These are phyloP conservation scores for Etheostoma cragini DNA, from an alignment of 2,113 vertebrate genomes.

Conservation along the genomic window DNA sequence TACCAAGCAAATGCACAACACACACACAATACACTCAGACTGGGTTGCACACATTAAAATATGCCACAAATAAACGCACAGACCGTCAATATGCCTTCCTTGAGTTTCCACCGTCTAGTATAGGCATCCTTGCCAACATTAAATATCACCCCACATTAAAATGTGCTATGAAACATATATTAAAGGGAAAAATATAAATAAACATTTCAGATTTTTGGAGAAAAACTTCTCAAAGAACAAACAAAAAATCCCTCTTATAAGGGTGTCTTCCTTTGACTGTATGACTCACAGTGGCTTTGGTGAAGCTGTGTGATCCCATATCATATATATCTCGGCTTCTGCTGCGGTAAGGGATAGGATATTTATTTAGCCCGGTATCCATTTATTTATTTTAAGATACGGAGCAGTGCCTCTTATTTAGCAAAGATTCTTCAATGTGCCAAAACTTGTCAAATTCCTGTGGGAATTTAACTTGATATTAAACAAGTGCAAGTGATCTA, in stretches of 20 bases:
- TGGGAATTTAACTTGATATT: conserved; percentile 30
- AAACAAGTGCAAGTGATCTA: conserved; percentile 13
- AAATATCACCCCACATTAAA: conserved; percentile 50
- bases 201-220: conserved; percentile 62
- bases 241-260: conserved; percentile 16
- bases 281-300: conserved; percentile 42
- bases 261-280: conserved; percentile 37
- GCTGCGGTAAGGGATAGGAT: conserved; percentile 11
- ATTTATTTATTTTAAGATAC: conserved; percentile 56
- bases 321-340: conserved; percentile 51
- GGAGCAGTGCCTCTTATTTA: conserved; percentile 3
- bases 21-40: conserved; percentile 8
- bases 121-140: conserved; percentile 27
- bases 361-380: conserved; percentile 46
- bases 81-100: neutral
- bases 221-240: conserved; percentile 37
- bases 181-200: conserved; percentile 46
- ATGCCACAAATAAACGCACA: conserved; percentile 7
- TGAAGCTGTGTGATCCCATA: conserved; percentile 50
- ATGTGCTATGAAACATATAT: conserved; percentile 61
- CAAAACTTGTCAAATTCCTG: conserved; percentile 11
- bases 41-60: neutral
- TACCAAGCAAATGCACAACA: neutral
- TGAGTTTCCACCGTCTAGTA: conserved; percentile 4
- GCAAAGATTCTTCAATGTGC: neutral